Base-by-base conservation (phyloP, 2,797 vertebrate genomes). In the Dermochelys coriacea region DNA sequence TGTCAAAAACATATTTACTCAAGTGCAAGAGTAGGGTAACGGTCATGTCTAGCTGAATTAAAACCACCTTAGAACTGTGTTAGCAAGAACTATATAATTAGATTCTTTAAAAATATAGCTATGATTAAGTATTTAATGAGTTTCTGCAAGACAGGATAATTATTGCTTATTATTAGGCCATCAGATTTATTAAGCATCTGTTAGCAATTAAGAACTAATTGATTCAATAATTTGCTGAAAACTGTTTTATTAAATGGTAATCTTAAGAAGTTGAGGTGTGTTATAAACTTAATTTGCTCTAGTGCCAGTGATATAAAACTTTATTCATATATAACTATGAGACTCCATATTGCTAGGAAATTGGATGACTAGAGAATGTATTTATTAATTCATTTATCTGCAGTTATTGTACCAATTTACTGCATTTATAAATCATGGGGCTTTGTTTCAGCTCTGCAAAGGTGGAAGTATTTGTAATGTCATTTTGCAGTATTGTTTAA, bases 1-100 rank as follows among this genome's bases (percentile, higher is more conserved):
- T n/a, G 37, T 50, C 45, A 85, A 89, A 82, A 15, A 3, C 3
- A 45, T 6, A 27, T 2, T 87, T 90, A 41, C 5, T 84, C 25
- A 61, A 11, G 11, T 52, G 37, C 23, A 0, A 2, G 34, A 81
- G 23, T 19, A 84, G 2, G 10, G 87, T 1, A 1, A 37, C 6
- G 9, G 5, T 2, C 10, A 64, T 1, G 1, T 8, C 49, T 2
- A 47, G 2, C 11, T 82, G 3, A 9, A 54, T 4, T 5, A 0
- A 31, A 19, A 61, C 85, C 25, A 41, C 8, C 12, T 75, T 80
- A 83, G 50, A 47, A 90, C 51, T 12, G 18, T 0, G 1, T 2
- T 84, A 81, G 2, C 3, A 23, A 27, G 41, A 74, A 8, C 6
- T 25, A 87, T 57, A 45, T 45, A 82, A 61, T 84, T 3, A 0